Conservation (phyloP, 2,797 vertebrate genomes). For the Erpetoichthys calabaricus region DNA sequence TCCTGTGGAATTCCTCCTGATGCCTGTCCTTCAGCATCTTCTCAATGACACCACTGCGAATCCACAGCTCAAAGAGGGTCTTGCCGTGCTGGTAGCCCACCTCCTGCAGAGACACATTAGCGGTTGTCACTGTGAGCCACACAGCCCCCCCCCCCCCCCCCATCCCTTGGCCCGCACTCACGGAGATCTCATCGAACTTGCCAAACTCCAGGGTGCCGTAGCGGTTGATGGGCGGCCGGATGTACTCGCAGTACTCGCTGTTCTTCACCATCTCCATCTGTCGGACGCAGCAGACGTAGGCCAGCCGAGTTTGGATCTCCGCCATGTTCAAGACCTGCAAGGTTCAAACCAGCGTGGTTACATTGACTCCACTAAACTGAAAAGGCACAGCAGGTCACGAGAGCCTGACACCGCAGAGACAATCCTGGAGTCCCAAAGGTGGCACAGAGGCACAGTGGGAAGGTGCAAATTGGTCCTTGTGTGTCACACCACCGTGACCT, state of each 20-base stretch:
- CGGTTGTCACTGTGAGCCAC: background rate
- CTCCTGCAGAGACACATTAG: conserved; percentile 43
- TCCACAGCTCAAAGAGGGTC: conserved; percentile 79
- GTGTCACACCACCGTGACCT: too few species aligned
- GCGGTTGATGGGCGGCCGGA: conserved; percentile 74
- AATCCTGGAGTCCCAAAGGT: too few species aligned
- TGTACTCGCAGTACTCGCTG: conserved; percentile 85
- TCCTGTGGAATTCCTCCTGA: conserved; percentile 64
- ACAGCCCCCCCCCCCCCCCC: background rate
- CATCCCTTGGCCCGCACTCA: conserved; percentile 36
- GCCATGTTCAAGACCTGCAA: conserved; percentile 86
- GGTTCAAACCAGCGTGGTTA: background rate
- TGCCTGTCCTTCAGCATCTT: conserved; percentile 79
- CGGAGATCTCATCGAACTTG: conserved; percentile 85
- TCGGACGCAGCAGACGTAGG: conserved; percentile 84
- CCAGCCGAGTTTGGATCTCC: conserved; percentile 84
- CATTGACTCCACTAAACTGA: background rate
- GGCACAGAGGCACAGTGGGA: too few species aligned
- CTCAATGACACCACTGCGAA: conserved; percentile 67
- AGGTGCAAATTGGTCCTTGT: too few species aligned
- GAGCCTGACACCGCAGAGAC: too few species aligned
- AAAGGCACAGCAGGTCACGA: background rate
- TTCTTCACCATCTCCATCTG: conserved; percentile 79
- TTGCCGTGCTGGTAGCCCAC: conserved; percentile 82
- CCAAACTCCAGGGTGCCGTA: conserved; percentile 81